Percentiles rank a stretch among this genome's conserved stretches.
These are phyloP conservation scores for Mycogona germanica DNA, from an alignment of 2,888 invertebrate species.

Conservation along the genomic window DNA sequence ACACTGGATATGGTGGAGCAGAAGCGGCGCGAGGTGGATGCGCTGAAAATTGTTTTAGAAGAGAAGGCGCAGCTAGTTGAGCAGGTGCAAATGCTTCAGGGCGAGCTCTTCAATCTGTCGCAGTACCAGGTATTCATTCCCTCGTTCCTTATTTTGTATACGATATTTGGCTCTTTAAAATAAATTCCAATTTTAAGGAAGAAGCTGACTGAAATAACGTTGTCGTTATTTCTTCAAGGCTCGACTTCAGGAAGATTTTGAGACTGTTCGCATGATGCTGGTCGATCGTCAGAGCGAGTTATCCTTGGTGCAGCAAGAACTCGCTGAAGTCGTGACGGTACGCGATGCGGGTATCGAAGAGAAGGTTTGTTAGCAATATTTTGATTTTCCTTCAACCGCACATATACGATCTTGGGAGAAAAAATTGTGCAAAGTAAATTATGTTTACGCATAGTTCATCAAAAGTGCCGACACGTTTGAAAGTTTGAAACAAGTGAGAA, in stretches of 20 bases:
- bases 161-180: background rate
- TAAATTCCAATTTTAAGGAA: background rate
- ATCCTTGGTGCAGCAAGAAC: conserved; percentile 30
- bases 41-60: conserved; percentile 19
- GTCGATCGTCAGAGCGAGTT: conserved; percentile 33
- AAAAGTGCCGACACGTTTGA: no score
- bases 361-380: no score
- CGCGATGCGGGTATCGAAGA: conserved; percentile 13
- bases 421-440: background rate
- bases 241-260: conserved; percentile 35
- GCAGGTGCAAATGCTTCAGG: conserved; percentile 19
- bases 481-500: conserved; percentile 1
- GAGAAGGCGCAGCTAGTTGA: conserved; percentile 20
- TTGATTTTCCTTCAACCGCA: background rate
- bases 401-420: background rate
- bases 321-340: conserved; percentile 23
- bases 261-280: conserved; percentile 33
- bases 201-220: background rate
- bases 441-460: no score
- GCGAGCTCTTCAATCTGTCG: conserved; percentile 14
- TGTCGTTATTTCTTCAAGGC: conserved; percentile 25
- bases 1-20: conserved; percentile 37
- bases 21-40: conserved; percentile 19
- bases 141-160: background rate
- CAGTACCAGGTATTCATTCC: conserved; percentile 17